phyloP scores from a whole-genome alignment of 2,113 vertebrate genomes.

The Passer domesticus region DNA sequence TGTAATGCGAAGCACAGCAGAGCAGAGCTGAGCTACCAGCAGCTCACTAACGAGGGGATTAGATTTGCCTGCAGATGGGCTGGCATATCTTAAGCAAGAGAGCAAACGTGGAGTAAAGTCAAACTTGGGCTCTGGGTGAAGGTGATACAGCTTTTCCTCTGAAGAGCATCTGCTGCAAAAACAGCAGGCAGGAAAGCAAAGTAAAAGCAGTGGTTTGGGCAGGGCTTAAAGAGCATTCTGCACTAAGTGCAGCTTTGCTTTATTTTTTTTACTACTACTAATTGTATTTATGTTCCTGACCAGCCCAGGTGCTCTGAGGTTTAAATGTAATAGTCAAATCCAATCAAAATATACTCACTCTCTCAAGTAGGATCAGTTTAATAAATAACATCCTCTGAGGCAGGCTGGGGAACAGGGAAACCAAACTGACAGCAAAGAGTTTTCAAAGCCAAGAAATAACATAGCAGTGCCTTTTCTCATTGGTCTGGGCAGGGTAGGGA shows the following conservation, averaged over 20 bases:
- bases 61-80: slow-evolving; percentile 22
- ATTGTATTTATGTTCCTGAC: not conserved
- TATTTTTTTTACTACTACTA: not conserved
- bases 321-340: not conserved
- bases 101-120: not conserved
- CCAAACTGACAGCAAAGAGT: not conserved
- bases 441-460: not conserved
- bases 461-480: fast-evolving
- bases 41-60: slow-evolving; percentile 53
- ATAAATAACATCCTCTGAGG: not conserved
- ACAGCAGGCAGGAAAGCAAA: not conserved
- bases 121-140: not conserved
- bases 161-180: not conserved
- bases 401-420: not conserved
- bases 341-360: not conserved
- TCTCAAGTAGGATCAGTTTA: not conserved
- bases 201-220: not conserved
- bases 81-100: slow-evolving; percentile 18
- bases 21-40: slow-evolving; percentile 39
- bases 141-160: not conserved
- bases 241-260: not conserved
- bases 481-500: not conserved
- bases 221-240: not conserved
- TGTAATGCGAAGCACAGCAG: slow-evolving; percentile 21
- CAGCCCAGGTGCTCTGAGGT: not conserved